These are phyloP conservation scores for Phodopus roborovskii DNA, from an alignment of 2,113 vertebrate genomes.

Conservation along the genomic window DNA sequence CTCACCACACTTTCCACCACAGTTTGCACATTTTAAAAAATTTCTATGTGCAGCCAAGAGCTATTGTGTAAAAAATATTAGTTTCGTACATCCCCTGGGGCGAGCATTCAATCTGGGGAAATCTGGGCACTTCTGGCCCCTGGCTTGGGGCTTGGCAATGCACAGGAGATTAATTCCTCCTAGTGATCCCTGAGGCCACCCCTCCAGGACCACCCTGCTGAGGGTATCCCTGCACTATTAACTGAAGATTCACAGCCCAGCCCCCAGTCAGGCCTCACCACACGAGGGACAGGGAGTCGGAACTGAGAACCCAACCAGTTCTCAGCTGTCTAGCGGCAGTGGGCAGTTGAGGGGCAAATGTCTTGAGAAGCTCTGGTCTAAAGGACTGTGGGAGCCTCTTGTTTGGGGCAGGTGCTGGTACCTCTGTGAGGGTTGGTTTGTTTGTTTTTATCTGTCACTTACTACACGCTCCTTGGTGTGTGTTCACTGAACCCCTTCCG, in stretches of 20 bases:
- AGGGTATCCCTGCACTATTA: rapidly evolving
- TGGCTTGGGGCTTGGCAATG: not conserved
- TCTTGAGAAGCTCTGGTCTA: not conserved
- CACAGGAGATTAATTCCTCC: too few species aligned
- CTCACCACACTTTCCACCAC: too few species aligned
- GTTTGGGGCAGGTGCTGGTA: not conserved
- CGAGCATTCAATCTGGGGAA: too few species aligned
- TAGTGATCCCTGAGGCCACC: rapidly evolving
- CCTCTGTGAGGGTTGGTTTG: not conserved
- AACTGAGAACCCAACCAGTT: rapidly evolving
- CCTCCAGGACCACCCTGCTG: not conserved
- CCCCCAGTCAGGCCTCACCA: rapidly evolving
- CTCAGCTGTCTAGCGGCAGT: rapidly evolving
- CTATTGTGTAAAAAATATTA: not conserved
- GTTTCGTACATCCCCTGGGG: not conserved
- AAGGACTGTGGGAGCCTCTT: not conserved
- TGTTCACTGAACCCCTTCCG: not conserved
- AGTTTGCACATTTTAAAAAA: not conserved
- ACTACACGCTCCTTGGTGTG: not conserved
- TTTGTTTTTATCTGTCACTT: not conserved
- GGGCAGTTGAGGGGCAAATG: rapidly evolving
- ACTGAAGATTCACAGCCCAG: rapidly evolving
- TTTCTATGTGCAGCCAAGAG: not conserved
- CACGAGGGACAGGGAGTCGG: rapidly evolving
- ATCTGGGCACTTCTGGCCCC: not conserved